These are phyloP conservation scores for Athrips mouffetella DNA, from an alignment of 2,888 invertebrate genomes.

Conservation along the genomic window DNA sequence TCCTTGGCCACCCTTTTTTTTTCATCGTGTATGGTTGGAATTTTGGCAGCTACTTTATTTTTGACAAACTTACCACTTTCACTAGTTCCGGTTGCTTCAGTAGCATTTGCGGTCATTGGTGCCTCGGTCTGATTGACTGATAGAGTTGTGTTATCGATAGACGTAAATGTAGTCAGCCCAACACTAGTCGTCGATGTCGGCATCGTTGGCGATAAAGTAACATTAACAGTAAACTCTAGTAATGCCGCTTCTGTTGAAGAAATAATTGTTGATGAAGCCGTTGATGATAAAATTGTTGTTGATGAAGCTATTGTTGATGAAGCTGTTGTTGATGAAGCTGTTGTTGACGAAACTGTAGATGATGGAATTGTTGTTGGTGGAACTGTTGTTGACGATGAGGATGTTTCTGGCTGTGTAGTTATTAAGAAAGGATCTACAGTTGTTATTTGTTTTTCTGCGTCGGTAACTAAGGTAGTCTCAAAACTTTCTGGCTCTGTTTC, in stretches of 20 bases:
- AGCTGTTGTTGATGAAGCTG: slow-evolving; percentile 17
- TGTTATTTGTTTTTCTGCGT: slow-evolving; percentile 41
- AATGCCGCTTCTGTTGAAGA: slow-evolving; percentile 27
- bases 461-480: slow-evolving; percentile 18
- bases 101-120: slow-evolving; percentile 31
- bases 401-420: not conserved
- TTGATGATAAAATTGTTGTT: slow-evolving; percentile 18
- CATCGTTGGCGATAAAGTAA: slow-evolving; percentile 52
- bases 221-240: slow-evolving; percentile 58
- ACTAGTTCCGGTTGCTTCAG: slow-evolving; percentile 27
- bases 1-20: too few species aligned
- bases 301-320: slow-evolving; percentile 15
- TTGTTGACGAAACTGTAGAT: slow-evolving; percentile 39
- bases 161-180: slow-evolving; percentile 40
- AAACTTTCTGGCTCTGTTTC: slow-evolving; percentile 31
- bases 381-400: slow-evolving; percentile 24
- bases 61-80: slow-evolving; percentile 27
- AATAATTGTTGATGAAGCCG: slow-evolving; percentile 15
- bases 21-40: too few species aligned
- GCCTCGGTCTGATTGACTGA: slow-evolving; percentile 17
- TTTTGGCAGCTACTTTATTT: too few species aligned
- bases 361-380: slow-evolving; percentile 35
- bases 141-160: slow-evolving; percentile 22
- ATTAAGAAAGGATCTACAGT: slow-evolving; percentile 19
- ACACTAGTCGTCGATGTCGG: slow-evolving; percentile 46